Conservation (phyloP, 1,140 invertebrate genomes). For the Teleopsis dalmanni region DNA sequence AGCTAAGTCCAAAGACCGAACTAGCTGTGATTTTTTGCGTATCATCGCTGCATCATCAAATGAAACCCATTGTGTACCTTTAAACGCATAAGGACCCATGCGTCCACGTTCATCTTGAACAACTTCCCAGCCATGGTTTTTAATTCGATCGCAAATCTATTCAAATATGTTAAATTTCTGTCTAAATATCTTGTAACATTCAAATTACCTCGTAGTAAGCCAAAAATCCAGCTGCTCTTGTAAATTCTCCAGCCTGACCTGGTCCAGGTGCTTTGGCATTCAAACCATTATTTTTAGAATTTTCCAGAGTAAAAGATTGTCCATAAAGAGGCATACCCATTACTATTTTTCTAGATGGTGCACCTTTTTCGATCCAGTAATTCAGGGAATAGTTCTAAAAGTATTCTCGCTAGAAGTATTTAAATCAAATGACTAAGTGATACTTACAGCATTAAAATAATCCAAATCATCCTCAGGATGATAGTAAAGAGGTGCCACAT, state of each 20-base stretch:
- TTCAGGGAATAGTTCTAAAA: conserved; percentile 75
- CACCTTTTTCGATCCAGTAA: conserved; percentile 80
- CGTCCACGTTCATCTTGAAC: conserved; percentile 64
- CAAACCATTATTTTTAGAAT: conserved; percentile 55
- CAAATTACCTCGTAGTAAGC: conserved; percentile 75
- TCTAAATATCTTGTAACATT: background rate
- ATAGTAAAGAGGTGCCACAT: conserved; percentile 74
- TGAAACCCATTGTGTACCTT: conserved; percentile 81
- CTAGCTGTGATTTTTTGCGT: conserved; percentile 65
- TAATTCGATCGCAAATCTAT: conserved; percentile 73
- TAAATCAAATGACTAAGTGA: background rate
- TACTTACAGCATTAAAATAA: conserved; percentile 57
- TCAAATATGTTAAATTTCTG: conserved; percentile 9
- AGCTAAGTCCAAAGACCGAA: conserved; percentile 66
- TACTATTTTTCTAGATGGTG: conserved; percentile 68
- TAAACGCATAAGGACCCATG: conserved; percentile 81
- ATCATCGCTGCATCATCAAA: conserved; percentile 79
- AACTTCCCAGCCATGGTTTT: conserved; percentile 67
- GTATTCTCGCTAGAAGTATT: conserved; percentile 14
- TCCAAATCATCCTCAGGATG: conserved; percentile 70
- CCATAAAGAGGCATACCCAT: conserved; percentile 90
- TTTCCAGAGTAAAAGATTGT: conserved; percentile 66
- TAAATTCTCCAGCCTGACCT: conserved; percentile 73
- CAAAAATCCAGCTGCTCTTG: conserved; percentile 73
- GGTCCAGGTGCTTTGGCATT: conserved; percentile 66